A percentile compares a stretch with the other conserved stretches of the same genome.
Evolutionary conservation across 1,140 invertebrate species (phyloP).

Genomic region (Drosophila lacertosa): DNA sequence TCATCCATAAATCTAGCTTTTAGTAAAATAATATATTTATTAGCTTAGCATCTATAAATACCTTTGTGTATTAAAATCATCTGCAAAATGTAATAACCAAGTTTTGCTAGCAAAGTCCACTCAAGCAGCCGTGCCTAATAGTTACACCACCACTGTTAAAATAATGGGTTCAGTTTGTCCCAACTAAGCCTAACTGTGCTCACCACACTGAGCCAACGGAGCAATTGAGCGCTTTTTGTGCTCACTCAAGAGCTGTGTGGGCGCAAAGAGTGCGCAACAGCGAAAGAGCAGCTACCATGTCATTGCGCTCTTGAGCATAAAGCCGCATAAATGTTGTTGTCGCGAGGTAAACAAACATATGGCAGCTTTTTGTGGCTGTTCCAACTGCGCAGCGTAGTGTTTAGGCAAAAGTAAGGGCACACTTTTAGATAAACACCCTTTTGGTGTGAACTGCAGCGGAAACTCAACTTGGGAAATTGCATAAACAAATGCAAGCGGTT

Average conservation of each 20-base stretch:
- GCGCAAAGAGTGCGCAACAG: not conserved
- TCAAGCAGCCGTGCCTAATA: not conserved
- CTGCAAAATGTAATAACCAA: too few relatives aligned
- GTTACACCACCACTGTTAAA: slow-evolving; percentile 15
- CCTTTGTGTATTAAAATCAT: too few relatives aligned
- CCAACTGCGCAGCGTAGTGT: not conserved
- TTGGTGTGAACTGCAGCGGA: not conserved
- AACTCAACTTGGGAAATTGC: not conserved
- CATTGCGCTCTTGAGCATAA: slow-evolving; percentile 3
- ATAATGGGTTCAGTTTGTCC: slow-evolving; percentile 57
- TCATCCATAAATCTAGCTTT: too few relatives aligned
- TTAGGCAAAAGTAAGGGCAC: not conserved
- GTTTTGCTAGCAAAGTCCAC: not conserved
- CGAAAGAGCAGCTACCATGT: not conserved
- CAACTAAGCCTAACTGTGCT: slow-evolving; percentile 16
- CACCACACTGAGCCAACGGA: slow-evolving; percentile 10
- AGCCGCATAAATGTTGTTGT: slow-evolving; percentile 20
- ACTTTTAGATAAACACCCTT: too few relatives aligned
- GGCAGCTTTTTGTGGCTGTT: slow-evolving; percentile 10
- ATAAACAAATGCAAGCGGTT: not conserved
- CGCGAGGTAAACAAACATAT: slow-evolving; percentile 45
- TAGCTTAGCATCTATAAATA: too few relatives aligned
- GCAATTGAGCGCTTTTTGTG: not conserved
- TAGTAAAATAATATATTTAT: too few relatives aligned
- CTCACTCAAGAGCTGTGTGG: slow-evolving; percentile 10